These are phyloP conservation scores for Schizotus pectinicornis DNA, from an alignment of 2,888 invertebrate species.

Conservation along the genomic window DNA sequence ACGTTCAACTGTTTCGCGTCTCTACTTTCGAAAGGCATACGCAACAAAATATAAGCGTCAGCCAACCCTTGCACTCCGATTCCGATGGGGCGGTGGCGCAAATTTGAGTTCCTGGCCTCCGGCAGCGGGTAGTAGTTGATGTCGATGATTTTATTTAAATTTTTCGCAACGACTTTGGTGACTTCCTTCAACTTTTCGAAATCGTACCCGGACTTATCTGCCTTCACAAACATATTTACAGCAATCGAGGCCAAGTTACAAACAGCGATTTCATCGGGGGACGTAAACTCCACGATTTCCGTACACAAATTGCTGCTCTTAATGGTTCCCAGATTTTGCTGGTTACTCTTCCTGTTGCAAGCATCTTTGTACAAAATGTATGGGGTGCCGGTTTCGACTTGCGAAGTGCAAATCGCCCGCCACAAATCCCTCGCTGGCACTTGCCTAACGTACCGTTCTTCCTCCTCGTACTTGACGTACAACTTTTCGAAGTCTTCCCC, in stretches of 20 bases:
- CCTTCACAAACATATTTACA: conserved; percentile 89
- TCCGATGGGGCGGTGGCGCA: conserved; percentile 83
- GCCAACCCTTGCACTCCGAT: conserved; percentile 98
- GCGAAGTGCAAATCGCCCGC: conserved; percentile 92
- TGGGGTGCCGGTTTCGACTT: conserved; percentile 97
- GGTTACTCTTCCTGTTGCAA: conserved; percentile 96
- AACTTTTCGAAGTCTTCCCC: conserved; percentile 93
- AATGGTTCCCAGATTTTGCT: conserved; percentile 97
- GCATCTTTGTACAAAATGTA: conserved; percentile 97
- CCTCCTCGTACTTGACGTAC: conserved; percentile 86
- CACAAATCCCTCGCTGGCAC: conserved; percentile 87
- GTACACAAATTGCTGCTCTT: conserved; percentile 98
- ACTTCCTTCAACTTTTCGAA: conserved; percentile 87
- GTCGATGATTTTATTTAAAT: conserved; percentile 97
- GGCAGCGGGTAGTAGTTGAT: conserved; percentile 94
- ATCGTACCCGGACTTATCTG: conserved; percentile 79
- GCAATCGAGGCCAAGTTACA: conserved; percentile 98
- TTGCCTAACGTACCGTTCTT: conserved; percentile 69
- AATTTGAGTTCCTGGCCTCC: conserved; percentile 87
- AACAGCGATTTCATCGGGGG: conserved; percentile 93
- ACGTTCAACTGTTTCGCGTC: conserved; percentile 86
- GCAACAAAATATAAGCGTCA: conserved; percentile 93
- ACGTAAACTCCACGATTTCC: conserved; percentile 95
- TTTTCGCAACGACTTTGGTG: conserved; percentile 85
- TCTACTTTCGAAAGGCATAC: conserved; percentile 90